Evolutionary conservation across 2,888 invertebrate species (phyloP).

Genomic region (Polylopha cassiicola): DNA sequence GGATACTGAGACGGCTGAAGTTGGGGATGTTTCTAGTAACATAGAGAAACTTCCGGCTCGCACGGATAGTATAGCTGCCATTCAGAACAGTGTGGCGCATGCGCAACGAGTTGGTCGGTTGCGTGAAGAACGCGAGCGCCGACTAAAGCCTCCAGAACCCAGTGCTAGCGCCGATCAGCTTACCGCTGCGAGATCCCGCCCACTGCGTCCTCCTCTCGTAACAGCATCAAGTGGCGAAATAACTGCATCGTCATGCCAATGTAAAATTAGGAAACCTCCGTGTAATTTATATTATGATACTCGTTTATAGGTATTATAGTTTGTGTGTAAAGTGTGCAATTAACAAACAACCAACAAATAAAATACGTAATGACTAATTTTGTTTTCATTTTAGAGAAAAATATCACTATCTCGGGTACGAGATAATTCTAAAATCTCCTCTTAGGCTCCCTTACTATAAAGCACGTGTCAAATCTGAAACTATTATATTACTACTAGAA

Average conservation of each 20-base stretch:
- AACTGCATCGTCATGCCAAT: constrained; percentile 26
- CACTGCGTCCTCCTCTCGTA: constrained; percentile 38
- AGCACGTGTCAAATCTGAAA: too few relatives aligned
- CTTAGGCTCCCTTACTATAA: too few relatives aligned
- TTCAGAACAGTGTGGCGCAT: constrained; percentile 50
- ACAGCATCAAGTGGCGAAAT: constrained; percentile 28
- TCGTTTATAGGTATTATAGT: too few relatives aligned
- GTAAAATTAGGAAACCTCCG: constrained; percentile 42
- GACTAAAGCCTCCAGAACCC: constrained; percentile 36
- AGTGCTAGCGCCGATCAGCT: constrained; percentile 48
- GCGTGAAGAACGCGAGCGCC: constrained; percentile 44
- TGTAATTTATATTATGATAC: constrained; percentile 50
- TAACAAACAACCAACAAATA: too few relatives aligned
- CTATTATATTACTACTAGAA: too few relatives aligned
- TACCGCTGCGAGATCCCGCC: constrained; percentile 40
- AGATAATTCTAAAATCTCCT: too few relatives aligned
- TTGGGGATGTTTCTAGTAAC: constrained; percentile 46
- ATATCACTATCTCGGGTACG: too few relatives aligned
- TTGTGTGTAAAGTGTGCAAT: too few relatives aligned
- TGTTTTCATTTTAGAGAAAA: too few relatives aligned
- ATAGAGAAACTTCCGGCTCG: constrained; percentile 40
- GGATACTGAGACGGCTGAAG: constrained; percentile 57
- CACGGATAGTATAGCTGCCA: constrained; percentile 54
- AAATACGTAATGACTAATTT: too few relatives aligned
- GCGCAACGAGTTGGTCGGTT: constrained; percentile 48